Evolutionary conservation across 2,113 vertebrate species (phyloP), one percentile per base, ranked within the genome.

Genomic region (Pedetes capensis): DNA sequence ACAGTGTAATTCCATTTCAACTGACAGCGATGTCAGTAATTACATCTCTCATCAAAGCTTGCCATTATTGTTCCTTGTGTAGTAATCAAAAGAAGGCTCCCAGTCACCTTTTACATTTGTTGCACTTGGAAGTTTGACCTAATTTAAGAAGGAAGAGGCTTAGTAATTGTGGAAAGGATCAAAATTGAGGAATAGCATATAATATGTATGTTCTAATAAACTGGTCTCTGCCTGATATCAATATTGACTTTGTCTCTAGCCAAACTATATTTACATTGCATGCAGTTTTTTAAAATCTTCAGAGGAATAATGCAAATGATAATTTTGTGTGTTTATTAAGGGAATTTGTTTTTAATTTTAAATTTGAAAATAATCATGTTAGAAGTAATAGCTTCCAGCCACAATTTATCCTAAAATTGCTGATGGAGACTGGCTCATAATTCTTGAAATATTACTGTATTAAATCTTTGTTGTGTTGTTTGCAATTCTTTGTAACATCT

Each of bases 391-490:
- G 47, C 61, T 93, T 92, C 29, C 27, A 89, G 55, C 63, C n/a
- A 96, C 76, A 96, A 92, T 63, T 90, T 87, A 92, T 88, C 51
- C 55, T 94, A 74, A 96, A 96, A 93, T 72, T 93, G 29, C 61
- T 74, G 76, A 42, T 90, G 37, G 22, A 90, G 25, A 90, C 87
- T 81, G 83, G 5, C 18, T 96, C 29, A 92, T 90, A 89, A 93
- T 92, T 95, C 89, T 83, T 51, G 27, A 20, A 49, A 42, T 86
- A 91, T 82, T 94, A n/a, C n/a, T n/a, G n/a, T n/a, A 88, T 85
- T 95, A 93, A 82, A 83, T 79, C 55, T 91, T 91, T 93, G 34
- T 89, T 87, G 57, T 93, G 47, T 47, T 79, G n/a, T 80, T 92
- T 89, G 68, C 4, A 78, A 10, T 85, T 69, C 74, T 94, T 82